Percentiles rank a stretch among this genome's conserved stretches.
These are phyloP conservation scores for Heliornis fulica DNA, from an alignment of 2,113 vertebrate genomes.

Conservation along the genomic window DNA sequence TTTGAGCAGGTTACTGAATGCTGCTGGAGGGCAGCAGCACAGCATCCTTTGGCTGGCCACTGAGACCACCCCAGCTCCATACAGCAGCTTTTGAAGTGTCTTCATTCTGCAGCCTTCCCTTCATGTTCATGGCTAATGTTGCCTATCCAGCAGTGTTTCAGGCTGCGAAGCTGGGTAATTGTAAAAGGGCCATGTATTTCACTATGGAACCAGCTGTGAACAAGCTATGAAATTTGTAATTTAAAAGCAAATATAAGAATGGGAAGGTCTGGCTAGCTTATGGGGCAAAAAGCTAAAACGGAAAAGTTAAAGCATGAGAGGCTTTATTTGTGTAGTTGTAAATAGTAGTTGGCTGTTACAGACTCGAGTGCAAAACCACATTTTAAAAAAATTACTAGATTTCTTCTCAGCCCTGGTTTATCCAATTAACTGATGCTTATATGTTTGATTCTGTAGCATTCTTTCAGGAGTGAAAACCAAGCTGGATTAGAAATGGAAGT, in stretches of 20 bases:
- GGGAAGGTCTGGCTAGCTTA: not conserved
- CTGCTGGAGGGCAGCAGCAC: not conserved
- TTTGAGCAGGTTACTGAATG: not conserved
- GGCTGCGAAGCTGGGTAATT: not conserved
- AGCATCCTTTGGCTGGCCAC: not conserved
- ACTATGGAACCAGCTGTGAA: not conserved
- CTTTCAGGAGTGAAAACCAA: not conserved
- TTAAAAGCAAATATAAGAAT: not conserved
- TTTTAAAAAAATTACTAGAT: not conserved
- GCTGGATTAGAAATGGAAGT: not conserved
- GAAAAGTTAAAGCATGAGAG: not conserved
- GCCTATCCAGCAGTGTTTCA: not conserved
- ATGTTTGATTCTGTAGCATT: not conserved
- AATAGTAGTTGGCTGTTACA: not conserved
- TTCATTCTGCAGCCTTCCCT: not conserved
- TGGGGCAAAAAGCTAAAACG: not conserved
- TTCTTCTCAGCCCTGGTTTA: not conserved
- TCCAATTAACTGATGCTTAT: not conserved
- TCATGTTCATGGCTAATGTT: not conserved
- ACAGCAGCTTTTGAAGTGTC: not conserved
- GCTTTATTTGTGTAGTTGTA: not conserved
- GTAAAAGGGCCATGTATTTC: not conserved
- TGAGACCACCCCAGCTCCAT: not conserved
- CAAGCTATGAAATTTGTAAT: not conserved
- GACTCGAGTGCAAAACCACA: not conserved